Evolutionary conservation across 2,888 invertebrate species (phyloP).

Genomic region (Plemyria rubiginata): DNA sequence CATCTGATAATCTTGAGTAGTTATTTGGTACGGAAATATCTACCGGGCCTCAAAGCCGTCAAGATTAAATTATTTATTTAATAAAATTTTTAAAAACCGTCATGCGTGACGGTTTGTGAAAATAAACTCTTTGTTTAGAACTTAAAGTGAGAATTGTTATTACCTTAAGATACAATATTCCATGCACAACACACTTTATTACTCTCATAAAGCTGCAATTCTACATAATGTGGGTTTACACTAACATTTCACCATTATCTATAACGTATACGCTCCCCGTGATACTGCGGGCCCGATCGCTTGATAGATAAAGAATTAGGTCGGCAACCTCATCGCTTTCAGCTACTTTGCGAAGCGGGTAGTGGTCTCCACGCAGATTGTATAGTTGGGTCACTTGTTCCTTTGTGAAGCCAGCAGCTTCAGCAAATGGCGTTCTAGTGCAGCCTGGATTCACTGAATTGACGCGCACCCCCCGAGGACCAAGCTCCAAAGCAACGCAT

Average conservation of each 20-base stretch:
- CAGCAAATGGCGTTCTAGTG: slow-evolving; percentile 86
- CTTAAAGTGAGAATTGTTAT: neutral
- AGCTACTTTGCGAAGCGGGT: slow-evolving; percentile 94
- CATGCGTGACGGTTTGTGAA: no score
- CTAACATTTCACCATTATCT: slow-evolving; percentile 76
- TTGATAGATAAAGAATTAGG: slow-evolving; percentile 95
- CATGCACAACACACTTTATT: slow-evolving; percentile 2
- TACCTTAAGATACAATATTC: neutral
- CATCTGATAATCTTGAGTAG: no score
- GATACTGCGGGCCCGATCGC: slow-evolving; percentile 93
- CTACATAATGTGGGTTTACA: slow-evolving; percentile 44
- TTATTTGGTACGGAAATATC: no score
- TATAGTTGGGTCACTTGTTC: slow-evolving; percentile 86
- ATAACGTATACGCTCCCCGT: slow-evolving; percentile 89
- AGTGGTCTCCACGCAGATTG: slow-evolving; percentile 90
- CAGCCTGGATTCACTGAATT: slow-evolving; percentile 98
- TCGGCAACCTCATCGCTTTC: slow-evolving; percentile 93
- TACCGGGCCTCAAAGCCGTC: no score
- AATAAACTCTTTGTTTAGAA: no score
- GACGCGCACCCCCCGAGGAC: slow-evolving; percentile 90
- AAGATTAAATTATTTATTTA: no score
- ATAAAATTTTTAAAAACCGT: no score
- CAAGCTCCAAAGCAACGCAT: slow-evolving; percentile 93
- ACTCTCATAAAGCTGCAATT: slow-evolving; percentile 8
- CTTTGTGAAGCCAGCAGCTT: slow-evolving; percentile 89